These are phyloP conservation scores for Dasyornis broadbenti DNA, from an alignment of 2,113 vertebrate genomes.

Conservation along the genomic window DNA sequence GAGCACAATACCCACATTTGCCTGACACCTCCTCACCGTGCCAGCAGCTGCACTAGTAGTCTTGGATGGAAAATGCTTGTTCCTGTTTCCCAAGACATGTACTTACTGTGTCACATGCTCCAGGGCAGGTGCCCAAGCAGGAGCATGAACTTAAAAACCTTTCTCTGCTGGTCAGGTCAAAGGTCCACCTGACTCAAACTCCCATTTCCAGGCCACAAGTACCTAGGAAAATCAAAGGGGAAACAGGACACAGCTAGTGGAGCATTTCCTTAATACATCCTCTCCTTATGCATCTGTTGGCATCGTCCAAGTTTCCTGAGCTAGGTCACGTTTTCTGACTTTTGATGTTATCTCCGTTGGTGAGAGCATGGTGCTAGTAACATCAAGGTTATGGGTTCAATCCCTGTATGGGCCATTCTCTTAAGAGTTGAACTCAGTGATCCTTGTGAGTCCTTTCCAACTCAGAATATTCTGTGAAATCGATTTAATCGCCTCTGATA, in stretches of 20 bases:
- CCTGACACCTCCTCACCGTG: not conserved
- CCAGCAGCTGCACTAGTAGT: not conserved
- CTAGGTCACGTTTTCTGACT: not conserved
- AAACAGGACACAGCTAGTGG: rapidly evolving
- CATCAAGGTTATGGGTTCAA: not conserved
- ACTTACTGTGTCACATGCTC: rapidly evolving
- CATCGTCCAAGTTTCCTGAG: not conserved
- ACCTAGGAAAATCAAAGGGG: not conserved
- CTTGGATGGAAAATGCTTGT: not conserved
- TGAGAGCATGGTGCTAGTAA: not conserved
- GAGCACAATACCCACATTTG: rapidly evolving
- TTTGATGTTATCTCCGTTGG: not conserved
- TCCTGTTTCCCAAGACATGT: too few species aligned
- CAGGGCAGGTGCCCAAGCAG: rapidly evolving
- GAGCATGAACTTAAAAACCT: not conserved
- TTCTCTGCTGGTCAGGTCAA: not conserved
- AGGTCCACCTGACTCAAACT: not conserved
- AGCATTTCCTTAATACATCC: not conserved
- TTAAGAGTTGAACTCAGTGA: not conserved
- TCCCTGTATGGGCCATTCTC: not conserved
- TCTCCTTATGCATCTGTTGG: rapidly evolving
- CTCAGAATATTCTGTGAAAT: not conserved
- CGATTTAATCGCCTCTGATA: not conserved
- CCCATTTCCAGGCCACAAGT: not conserved
- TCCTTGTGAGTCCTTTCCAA: not conserved